Base-by-base conservation (phyloP, 1,140 invertebrate genomes). In the Drosophila murphyi region DNA sequence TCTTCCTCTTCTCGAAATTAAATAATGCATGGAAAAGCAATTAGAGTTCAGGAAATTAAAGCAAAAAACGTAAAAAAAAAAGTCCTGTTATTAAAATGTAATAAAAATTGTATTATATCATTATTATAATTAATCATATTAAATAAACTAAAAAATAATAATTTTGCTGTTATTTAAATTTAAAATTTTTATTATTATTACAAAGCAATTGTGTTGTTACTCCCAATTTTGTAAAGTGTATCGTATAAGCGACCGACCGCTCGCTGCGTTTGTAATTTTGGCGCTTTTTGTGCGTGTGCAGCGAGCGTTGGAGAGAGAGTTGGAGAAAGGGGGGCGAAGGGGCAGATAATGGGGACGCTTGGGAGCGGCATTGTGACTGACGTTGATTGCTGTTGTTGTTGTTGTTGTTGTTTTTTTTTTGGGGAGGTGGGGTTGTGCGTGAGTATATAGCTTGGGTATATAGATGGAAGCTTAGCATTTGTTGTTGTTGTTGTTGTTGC, bases 251-350 rank as follows among this genome's bases (percentile, higher is more conserved):
- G 10, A 43, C 32, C 75, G 82, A 86, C 83, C 83, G 77, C 82
- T 87, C 62, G 83, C 83, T 88, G 83, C 85, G 85, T 88, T 88
- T 88, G 85, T 88, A 89, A 89, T 88, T 88, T 89, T 85, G 83
- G 79, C 80, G 77, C 78, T 88, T 89, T 73, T 89, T 88, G 85
- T 88, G 85, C 85, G 85, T 88, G 83, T 88, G 85, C 85, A 88
- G 77, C 76, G 63, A 70, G 48, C 64, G 63, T 51, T 47, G 48
- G 31, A 32, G 39, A 12, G 10, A n/a, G n/a, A 31, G 7, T 4
- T 10, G 3, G 5, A 20, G 5, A 8, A 20, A 8, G 47, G 63
- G 3, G 47, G 7, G 7, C 50, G 41, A 7, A 35, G 35, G 50
- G 28, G 10, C 5, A 51, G 10, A 52, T 54, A 48, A 35, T 43